Percentiles rank a stretch among this genome's conserved stretches.
phyloP scores from a whole-genome alignment of 2,113 vertebrate species.

The Ictidomys tridecemlineatus region DNA sequence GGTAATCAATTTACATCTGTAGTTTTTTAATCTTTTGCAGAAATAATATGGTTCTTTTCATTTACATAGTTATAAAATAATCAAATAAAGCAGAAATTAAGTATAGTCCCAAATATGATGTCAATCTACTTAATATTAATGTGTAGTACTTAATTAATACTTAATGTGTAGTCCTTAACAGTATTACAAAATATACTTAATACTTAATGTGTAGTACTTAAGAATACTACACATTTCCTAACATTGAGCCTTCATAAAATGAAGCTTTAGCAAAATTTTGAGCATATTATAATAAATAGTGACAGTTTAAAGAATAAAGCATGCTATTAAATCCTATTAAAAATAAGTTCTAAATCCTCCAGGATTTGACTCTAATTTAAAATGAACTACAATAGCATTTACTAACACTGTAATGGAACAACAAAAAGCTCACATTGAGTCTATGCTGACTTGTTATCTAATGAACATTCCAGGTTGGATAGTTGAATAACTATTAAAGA shows the following conservation, averaged over 20 bases:
- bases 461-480: conserved; percentile 65
- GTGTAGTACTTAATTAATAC: too few relatives aligned
- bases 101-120: background rate
- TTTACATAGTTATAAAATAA: conserved; percentile 23
- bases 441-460: conserved; percentile 61
- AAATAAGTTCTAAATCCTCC: background rate
- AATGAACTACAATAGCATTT: background rate
- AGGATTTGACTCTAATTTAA: conserved; percentile 2
- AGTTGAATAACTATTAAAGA: conserved; percentile 64
- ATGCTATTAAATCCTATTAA: background rate
- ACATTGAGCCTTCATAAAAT: background rate
- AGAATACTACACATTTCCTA: background rate
- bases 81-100: background rate
- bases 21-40: background rate
- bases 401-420: background rate
- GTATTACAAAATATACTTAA: too few relatives aligned
- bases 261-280: background rate
- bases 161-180: too few relatives aligned
- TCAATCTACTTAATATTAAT: background rate
- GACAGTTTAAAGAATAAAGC: background rate
- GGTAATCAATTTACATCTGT: background rate
- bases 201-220: too few relatives aligned
- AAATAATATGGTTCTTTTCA: background rate
- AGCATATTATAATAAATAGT: background rate
- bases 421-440: background rate